Evolutionary conservation across 2,113 vertebrate species (phyloP), one percentile per base, ranked within the genome.

Genomic region (Calidris pygmaea): DNA sequence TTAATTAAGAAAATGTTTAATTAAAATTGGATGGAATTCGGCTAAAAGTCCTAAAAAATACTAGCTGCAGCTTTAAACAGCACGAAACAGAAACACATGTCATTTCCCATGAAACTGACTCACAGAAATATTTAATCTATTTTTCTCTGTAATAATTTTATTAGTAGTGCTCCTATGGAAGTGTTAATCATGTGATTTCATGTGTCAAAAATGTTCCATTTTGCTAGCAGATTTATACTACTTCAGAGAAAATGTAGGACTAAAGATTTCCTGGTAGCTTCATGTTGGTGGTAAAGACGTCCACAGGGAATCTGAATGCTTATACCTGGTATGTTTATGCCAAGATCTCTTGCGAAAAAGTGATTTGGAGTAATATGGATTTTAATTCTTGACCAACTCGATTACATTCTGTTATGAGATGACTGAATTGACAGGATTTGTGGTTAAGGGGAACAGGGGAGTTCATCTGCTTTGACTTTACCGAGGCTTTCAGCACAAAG

Each of bases 121-220:
- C 79, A 93, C 32, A 82, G 74, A 82, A 90, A 83, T 76, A 85
- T 70, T 96, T 94, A 35, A 65, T 93, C 65, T 93, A 17, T 87
- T 89, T 92, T 91, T 85, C 66, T 87, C 4, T 2, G 59, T 55
- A 91, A 91, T 85, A 94, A 89, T 85, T 96, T 89, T 76, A 87
- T 70, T 93, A 95, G 66, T 79, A 85, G 74, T 75, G 48, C 56
- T 91, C 45, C 62, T 35, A 82, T 39, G 66, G 58, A 92, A 82
- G 93, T 96, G 95, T 89, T 94, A 96, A 91, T 85, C 95, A 96
- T 29, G 68, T 95, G 87, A 85, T 34, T 5, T 1, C 8, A 87
- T 66, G 59, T 89, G 71, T 91, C 71, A 90, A 78, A 96, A 77
- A 76, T 87, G 91, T 79, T 94, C 85, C 55, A 37, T 59, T 96